Evolutionary conservation across 1,140 invertebrate species (phyloP).

Genomic region (Stenopsyche tienmushanensis): DNA sequence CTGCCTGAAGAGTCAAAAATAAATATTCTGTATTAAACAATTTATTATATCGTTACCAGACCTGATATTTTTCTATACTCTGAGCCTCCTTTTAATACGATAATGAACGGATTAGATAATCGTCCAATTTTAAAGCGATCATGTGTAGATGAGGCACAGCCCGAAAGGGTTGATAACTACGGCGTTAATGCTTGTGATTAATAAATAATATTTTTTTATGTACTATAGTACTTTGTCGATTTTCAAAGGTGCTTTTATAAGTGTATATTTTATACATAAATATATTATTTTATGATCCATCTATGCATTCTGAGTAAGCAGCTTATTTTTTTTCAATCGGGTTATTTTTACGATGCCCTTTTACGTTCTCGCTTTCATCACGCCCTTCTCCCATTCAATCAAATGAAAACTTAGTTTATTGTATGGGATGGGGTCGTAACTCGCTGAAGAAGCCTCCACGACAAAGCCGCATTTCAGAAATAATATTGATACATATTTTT

Average conservation of each 20-base stretch:
- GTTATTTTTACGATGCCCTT: constrained; percentile 27
- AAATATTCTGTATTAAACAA: too few relatives aligned
- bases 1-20: too few relatives aligned
- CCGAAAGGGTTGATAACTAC: too few relatives aligned
- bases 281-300: neutral
- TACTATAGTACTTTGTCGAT: neutral
- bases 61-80: too few relatives aligned
- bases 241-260: neutral
- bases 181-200: too few relatives aligned
- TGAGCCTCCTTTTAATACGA: too few relatives aligned
- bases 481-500: neutral
- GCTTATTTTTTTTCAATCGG: constrained; percentile 22
- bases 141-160: too few relatives aligned
- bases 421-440: neutral
- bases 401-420: constrained; percentile 10
- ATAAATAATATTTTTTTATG: neutral
- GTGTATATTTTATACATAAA: neutral
- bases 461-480: neutral
- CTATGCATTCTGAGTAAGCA: neutral
- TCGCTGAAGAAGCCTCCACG: neutral
- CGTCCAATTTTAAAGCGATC: too few relatives aligned
- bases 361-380: constrained; percentile 15
- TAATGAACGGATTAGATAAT: too few relatives aligned
- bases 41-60: too few relatives aligned
- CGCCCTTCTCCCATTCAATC: constrained; percentile 25